Conservation (phyloP, 2,888 invertebrate genomes). For the Pseudococcus longispinus region DNA sequence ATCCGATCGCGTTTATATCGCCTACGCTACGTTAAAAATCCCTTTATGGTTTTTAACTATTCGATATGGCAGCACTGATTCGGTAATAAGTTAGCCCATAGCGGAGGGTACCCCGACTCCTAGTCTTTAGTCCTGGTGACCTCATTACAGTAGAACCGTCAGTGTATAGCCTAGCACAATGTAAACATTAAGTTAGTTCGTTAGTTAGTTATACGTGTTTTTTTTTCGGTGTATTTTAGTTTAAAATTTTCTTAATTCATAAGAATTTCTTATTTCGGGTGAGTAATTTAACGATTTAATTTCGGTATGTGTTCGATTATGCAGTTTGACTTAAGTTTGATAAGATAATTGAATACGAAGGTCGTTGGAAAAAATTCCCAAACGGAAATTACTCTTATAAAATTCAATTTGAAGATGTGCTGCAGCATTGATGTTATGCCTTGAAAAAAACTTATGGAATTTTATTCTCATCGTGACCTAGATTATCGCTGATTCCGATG, state of each 20-base stretch:
- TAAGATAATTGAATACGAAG: slow-evolving; percentile 37
- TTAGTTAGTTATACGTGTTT: slow-evolving; percentile 45
- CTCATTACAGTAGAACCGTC: slow-evolving; percentile 56
- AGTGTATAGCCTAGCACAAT: slow-evolving; percentile 54
- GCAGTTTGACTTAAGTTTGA: background rate
- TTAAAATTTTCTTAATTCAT: background rate
- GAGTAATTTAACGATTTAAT: background rate
- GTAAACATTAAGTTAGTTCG: slow-evolving; percentile 55
- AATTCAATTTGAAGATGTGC: slow-evolving; percentile 6
- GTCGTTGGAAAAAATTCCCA: slow-evolving; percentile 15
- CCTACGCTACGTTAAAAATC: slow-evolving; percentile 28
- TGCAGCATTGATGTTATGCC: background rate
- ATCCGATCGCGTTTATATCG: background rate
- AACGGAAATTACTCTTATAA: slow-evolving; percentile 31
- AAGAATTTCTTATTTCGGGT: background rate
- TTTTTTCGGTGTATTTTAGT: slow-evolving; percentile 28
- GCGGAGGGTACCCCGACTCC: slow-evolving; percentile 41
- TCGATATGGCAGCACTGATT: slow-evolving; percentile 53
- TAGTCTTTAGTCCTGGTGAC: slow-evolving; percentile 55
- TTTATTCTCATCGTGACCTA: slow-evolving; percentile 42
- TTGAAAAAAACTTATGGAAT: background rate
- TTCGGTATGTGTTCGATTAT: background rate
- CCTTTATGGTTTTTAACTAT: slow-evolving; percentile 29
- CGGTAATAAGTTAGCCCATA: slow-evolving; percentile 54
- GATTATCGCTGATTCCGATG: background rate